Evolutionary conservation across 2,113 vertebrate genomes (phyloP).

Genomic region (Parus major): DNA sequence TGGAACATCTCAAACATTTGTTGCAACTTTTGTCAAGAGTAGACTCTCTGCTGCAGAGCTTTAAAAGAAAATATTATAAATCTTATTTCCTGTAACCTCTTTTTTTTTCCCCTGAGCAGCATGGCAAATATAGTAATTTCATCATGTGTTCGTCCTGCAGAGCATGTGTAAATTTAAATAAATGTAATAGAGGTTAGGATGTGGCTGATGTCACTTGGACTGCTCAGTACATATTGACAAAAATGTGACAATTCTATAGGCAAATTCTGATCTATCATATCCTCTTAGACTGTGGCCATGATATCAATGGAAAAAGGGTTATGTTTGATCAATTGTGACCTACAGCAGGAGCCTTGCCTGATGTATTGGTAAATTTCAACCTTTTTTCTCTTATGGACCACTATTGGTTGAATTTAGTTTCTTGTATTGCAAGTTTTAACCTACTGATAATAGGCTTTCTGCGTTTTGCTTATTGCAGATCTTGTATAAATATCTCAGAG

Average conservation of each 20-base stretch:
- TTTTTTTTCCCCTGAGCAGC: accelerated
- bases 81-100: not conserved
- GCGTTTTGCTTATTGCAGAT: not conserved
- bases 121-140: not conserved
- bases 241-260: not conserved
- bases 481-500: not conserved
- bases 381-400: not conserved
- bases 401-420: not conserved
- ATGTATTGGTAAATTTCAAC: not conserved
- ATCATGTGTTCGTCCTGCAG: not conserved
- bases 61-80: not conserved
- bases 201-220: not conserved
- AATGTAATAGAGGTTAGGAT: not conserved
- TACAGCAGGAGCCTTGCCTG: accelerated
- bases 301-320: not conserved
- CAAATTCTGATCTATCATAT: not conserved
- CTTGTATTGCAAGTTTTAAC: not conserved
- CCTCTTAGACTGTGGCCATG: not conserved
- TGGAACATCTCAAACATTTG: not conserved
- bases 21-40: not conserved
- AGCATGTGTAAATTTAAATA: not conserved
- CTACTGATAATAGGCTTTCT: not conserved
- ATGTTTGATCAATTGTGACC: not conserved
- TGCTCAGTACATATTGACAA: not conserved
- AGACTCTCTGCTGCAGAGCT: not conserved